Evolutionary conservation across 2,888 invertebrate species (phyloP).

Genomic region (Lithophane socia): DNA sequence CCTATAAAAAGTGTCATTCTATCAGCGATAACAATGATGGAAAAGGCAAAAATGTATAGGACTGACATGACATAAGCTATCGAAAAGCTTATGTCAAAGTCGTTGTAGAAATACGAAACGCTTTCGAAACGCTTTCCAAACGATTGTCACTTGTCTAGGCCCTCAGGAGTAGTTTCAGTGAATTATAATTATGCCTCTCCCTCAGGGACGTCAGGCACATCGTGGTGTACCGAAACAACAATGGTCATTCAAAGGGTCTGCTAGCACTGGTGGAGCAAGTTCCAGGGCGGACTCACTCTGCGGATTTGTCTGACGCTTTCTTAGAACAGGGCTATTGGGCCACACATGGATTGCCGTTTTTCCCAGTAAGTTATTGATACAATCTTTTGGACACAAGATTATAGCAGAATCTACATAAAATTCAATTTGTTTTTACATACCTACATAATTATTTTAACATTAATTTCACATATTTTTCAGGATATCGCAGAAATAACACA

Average conservation of each 20-base stretch:
- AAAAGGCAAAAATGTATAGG: too few species aligned
- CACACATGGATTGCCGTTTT: constrained; percentile 91
- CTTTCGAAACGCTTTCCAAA: too few species aligned
- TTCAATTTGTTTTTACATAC: not conserved
- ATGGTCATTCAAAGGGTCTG: constrained; percentile 83
- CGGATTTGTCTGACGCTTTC: constrained; percentile 93
- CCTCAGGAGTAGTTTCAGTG: not conserved
- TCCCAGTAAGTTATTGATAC: constrained; percentile 79
- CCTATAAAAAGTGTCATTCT: too few species aligned
- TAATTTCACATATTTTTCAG: constrained; percentile 70
- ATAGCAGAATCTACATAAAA: not conserved
- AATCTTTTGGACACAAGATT: not conserved
- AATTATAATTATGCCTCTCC: constrained; percentile 4
- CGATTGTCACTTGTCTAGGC: too few species aligned
- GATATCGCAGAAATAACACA: constrained; percentile 83
- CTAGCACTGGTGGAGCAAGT: constrained; percentile 95
- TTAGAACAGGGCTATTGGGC: constrained; percentile 93
- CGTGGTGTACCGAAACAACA: constrained; percentile 80
- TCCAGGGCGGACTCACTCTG: constrained; percentile 91
- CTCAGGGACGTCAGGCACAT: constrained; percentile 83
- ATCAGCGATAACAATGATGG: too few species aligned
- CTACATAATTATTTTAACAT: not conserved
- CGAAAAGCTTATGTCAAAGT: too few species aligned
- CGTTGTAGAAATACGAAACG: too few species aligned
- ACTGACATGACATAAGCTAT: too few species aligned